Base-by-base conservation (phyloP, 2,888 invertebrate genomes). In the Caradrina clavipalpis region DNA sequence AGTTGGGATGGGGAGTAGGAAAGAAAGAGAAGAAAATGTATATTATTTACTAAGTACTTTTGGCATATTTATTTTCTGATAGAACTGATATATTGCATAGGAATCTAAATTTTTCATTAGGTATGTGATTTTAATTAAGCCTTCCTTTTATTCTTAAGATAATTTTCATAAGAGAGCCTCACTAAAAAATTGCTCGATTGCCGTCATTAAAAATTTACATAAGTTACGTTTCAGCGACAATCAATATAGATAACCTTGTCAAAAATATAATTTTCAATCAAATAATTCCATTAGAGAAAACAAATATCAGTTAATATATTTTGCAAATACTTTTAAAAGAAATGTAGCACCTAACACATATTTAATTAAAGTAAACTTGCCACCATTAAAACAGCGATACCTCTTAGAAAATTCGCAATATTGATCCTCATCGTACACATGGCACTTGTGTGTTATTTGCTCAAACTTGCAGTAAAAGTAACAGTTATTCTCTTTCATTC, bases 401-500 rank as follows among this genome's bases (percentile, higher is more conserved):
- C 11, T n/a, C 6, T 7, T 22, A 1, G 13, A 5, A 26, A 54
- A 26, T 45, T 19, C 13, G 19, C 11, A 8, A 65, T 19, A 54
- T 15, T 8, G 15, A 53, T 53, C 19, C 22, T 26, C 53, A 42
- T 19, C 54, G 7, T 31, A 57, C 17, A 31, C n/a, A 31, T 4
- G 51, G n/a, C 8, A 47, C 31, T 26, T n/a, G 5, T 15, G 17
- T 35, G 26, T 39, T 50, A 47, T 73, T 51, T 39, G 5, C 31
- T 13, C 4, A 3, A 47, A 54, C 47, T 31, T 53, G 56, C 47
- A 64, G 53, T 73, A 63, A 64, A 53, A 57, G 47, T 57, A 19
- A 71, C 26, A 21, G 63, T 53, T 73, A 71, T 42, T 7, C 2
- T 17, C 10, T 26, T 60, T 15, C 26, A 21, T 39, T 21, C n/a